A percentile compares a stretch with the other conserved stretches of the same genome.
phyloP scores from a whole-genome alignment of 2,797 vertebrate genomes.

The Falco naumanni region DNA sequence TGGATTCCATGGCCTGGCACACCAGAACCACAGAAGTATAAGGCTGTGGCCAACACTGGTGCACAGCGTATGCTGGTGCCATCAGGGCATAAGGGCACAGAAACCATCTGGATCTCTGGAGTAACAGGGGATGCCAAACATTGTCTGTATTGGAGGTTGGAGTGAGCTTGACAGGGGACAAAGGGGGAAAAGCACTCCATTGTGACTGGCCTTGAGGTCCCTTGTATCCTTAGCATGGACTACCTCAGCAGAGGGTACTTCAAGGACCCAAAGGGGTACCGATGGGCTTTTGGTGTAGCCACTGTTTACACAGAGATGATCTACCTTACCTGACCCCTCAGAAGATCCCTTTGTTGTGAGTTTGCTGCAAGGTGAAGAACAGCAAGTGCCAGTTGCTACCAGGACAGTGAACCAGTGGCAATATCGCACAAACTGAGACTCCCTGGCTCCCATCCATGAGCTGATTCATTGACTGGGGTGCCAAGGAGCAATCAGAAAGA shows the following conservation, averaged over 20 bases:
- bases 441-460: not conserved
- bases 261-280: not conserved
- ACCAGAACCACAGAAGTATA: not conserved
- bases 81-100: not conserved
- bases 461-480: not conserved
- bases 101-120: not conserved
- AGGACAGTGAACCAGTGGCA: not conserved
- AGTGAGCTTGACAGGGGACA: not conserved
- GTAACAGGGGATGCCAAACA: not conserved
- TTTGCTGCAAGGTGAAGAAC: not conserved
- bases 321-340: not conserved
- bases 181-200: not conserved
- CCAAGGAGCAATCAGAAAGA: not conserved
- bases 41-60: not conserved
- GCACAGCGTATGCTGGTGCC: not conserved
- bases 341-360: not conserved
- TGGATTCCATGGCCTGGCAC: not conserved
- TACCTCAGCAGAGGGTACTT: not conserved
- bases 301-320: no score
- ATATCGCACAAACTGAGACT: not conserved
- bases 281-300: not conserved
- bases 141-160: not conserved
- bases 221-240: not conserved
- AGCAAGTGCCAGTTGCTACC: not conserved
- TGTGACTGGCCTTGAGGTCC: not conserved